Percentiles rank a stretch among this genome's conserved stretches.
Conservation (phyloP, 2,797 vertebrate genomes). For the Okamejei kenojei region DNA sequence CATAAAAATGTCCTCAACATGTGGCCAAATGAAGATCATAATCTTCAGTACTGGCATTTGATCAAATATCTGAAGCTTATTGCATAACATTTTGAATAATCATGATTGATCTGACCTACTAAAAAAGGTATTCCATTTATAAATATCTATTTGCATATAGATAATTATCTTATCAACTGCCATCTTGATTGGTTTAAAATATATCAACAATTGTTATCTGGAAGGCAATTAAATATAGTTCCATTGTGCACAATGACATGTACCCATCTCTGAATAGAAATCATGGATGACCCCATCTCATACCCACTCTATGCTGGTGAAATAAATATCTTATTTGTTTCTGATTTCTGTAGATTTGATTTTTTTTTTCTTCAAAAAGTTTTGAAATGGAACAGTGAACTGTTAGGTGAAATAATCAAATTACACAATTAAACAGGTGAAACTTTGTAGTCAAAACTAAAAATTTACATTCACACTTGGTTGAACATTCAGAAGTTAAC, state of each 20-base stretch:
- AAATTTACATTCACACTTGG: neutral
- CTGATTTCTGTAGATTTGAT: neutral
- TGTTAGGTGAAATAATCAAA: neutral
- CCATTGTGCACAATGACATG: neutral
- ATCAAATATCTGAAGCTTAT: neutral
- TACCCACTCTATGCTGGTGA: neutral
- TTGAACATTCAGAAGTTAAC: neutral
- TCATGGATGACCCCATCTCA: neutral
- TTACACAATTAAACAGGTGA: neutral
- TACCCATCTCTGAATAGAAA: neutral
- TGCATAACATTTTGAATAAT: neutral
- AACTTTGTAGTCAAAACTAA: neutral
- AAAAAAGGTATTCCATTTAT: neutral
- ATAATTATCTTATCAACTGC: neutral
- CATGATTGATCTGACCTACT: neutral
- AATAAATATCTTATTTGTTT: neutral
- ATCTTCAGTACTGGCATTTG: neutral
- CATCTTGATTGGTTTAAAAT: neutral
- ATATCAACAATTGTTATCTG: neutral
- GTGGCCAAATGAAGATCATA: neutral
- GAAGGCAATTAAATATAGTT: neutral
- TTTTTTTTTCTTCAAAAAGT: neutral
- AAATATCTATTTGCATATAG: neutral
- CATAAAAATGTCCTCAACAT: neutral
- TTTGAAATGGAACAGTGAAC: too few relatives aligned